Evolutionary conservation across 2,797 vertebrate genomes (phyloP), one percentile per base, ranked within the genome.

Genomic region (Spheniscus humboldti): DNA sequence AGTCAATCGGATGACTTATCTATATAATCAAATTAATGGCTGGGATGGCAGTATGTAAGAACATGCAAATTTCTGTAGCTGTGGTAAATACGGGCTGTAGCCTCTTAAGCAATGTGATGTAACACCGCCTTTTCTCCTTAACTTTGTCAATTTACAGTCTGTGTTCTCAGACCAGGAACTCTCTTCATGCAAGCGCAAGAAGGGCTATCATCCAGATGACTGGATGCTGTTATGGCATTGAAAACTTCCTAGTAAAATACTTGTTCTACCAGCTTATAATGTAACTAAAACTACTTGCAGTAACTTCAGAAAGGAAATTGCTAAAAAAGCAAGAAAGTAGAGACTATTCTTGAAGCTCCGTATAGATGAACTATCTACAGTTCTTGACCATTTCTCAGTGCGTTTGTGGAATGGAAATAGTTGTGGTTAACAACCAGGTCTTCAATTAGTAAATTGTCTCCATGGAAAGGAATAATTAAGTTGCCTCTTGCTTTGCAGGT

Each of bases 401-500:
- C 1, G 0, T 69, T 59, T 86, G 59, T 72, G 67, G 63, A 67
- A 52, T 84, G 50, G 86, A 92, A 86, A 30, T 77, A 55, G 57
- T 50, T 77, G n/a, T 48, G 50, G 15, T 64, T 81, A 69, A 28
- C 72, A 72, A 64, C 20, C 47, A 67, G 28, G 18, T 88, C 78
- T 94, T 39, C 23, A 43, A 7, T 60, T 67, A 76, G 35, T 76
- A 66, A 94, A 64, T 33, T 95, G 41, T 85, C 22, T 83, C 57
- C 27, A 4, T 53, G 69, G 63, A 64, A 83, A 83, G 68, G 62
- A 97, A 47, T 98, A 89, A 98, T 87, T 90, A 86, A 88, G 83
- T 75, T 75, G 47, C 83, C 80, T 96, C 97, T 98, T 98, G 81
- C 98, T 97, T 98, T 98, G 72, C 98, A 98, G 98, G 97, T 95